Evolutionary conservation across 2,797 vertebrate genomes (phyloP).

Genomic region (Coccyzus lansbergi): DNA sequence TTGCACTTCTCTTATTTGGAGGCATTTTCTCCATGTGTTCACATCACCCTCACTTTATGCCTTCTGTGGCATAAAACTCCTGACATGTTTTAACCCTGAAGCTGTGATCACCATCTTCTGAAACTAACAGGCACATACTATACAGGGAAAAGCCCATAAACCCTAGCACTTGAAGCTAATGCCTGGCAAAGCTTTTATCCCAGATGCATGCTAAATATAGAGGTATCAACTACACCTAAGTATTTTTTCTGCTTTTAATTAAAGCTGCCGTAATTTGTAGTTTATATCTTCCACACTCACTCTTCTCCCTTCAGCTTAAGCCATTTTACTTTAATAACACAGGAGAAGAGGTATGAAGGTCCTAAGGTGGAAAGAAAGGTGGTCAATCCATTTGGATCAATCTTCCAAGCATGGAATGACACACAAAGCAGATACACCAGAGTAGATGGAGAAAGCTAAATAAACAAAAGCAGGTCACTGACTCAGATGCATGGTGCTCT

Average conservation of each 20-base stretch:
- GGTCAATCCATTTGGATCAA: constrained; percentile 66
- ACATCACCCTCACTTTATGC: constrained; percentile 3
- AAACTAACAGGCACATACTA: constrained; percentile 45
- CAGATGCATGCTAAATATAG: constrained; percentile 4
- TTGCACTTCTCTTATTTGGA: constrained; percentile 51
- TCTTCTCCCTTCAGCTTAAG: constrained; percentile 1
- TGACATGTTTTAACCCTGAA: constrained; percentile 46
- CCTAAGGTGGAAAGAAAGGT: constrained; percentile 38
- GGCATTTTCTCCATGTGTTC: constrained; percentile 29
- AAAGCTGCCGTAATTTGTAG: background rate
- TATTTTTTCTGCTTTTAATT: constrained; percentile 57
- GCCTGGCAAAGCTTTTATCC: background rate
- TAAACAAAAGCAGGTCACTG: constrained; percentile 26
- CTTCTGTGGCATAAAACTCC: constrained; percentile 46
- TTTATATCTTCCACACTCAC: constrained; percentile 42
- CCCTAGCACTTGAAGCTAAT: background rate
- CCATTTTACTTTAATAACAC: constrained; percentile 10
- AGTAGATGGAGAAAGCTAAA: constrained; percentile 21
- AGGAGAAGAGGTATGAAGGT: constrained; percentile 55
- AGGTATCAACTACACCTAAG: background rate
- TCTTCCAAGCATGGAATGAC: constrained; percentile 34
- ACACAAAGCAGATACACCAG: constrained; percentile 25
- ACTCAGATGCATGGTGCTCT: constrained; percentile 22
- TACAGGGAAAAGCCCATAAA: background rate
- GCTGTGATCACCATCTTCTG: constrained; percentile 12